Conservation (phyloP, 2,113 vertebrate species). For the Salvator merianae region DNA sequence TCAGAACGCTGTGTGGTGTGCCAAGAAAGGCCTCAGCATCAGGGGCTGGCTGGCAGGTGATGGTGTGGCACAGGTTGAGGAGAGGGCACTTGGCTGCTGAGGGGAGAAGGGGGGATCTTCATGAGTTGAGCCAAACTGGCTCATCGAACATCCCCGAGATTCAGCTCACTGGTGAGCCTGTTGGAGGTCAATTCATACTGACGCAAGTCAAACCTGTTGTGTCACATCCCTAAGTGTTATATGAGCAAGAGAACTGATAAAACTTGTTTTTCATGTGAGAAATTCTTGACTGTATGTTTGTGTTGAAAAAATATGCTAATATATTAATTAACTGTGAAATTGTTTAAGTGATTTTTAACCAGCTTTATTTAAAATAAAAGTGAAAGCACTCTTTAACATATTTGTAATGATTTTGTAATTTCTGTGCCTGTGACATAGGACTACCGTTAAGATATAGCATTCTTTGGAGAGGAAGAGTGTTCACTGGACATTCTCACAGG, state of each 20-base stretch:
- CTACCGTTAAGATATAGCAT: neutral
- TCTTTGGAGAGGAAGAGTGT: neutral
- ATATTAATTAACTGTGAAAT: neutral
- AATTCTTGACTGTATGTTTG: neutral
- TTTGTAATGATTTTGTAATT: neutral
- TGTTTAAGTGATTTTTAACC: neutral
- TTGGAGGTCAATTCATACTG: too few species aligned
- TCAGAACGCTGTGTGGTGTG: too few species aligned
- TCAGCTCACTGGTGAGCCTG: too few species aligned
- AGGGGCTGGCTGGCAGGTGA: too few species aligned
- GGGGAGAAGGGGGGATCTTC: too few species aligned
- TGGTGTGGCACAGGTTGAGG: too few species aligned
- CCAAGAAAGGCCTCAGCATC: too few species aligned
- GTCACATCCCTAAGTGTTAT: neutral
- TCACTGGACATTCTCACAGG: neutral
- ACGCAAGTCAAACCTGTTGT: too few species aligned
- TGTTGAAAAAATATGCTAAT: neutral
- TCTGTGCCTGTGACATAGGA: fast-evolving
- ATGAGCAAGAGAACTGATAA: neutral
- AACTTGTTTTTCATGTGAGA: neutral
- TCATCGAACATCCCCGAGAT: too few species aligned
- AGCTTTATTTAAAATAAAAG: conserved; percentile 5
- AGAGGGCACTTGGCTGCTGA: too few species aligned
- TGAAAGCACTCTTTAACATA: neutral
- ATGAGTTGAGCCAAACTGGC: too few species aligned